Base-by-base conservation (phyloP, 2,797 vertebrate genomes). In the Mycteria americana region DNA sequence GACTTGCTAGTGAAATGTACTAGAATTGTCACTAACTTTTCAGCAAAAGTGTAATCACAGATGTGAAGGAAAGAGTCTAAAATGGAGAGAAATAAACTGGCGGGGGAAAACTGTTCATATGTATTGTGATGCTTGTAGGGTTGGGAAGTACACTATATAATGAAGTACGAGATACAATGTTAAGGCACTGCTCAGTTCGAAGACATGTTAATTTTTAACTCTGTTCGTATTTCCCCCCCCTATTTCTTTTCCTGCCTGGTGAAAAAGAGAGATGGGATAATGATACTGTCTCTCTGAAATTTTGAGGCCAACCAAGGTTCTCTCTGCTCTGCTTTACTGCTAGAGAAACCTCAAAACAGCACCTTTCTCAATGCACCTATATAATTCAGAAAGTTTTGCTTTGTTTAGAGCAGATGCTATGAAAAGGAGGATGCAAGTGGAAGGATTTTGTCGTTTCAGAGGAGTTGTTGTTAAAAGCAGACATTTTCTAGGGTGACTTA, bases 71-170 rank as follows among this genome's bases (percentile, higher is more conserved):
- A 50, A 54, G 15, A 60, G 4, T 54, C 22, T 82, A 11, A 25
- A 84, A 76, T 41, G 10, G 7, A 73, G 24, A 50, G 22, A 65
- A 43, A 50, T 23, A 65, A 79, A 35, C 5, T 8, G 4, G 7
- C 4, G 24, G 13, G 5, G 2, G 18, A 19, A 33, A 50, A 4
- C 15, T 41, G 0, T 54, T 82, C 6, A 31, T 75, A 4, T 1
- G 2, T 64, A 6, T 22, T 35, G 30, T 46, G 43, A 7, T 90
- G 51, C 5, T 50, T 74, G 11, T 24, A 46, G 50, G 5, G 2
- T 68, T 64, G 64, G 68, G 45, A 73, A 77, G 11, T 77, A 18
- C 1, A 1, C 11, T 35, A 6, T 28, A 13, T 53, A 45, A 45
- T 33, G 27, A 81, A 54, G 5, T 31, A 19, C 8, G 30, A 54